A percentile compares a stretch with the other conserved stretches of the same genome.
Conservation (phyloP, 2,888 invertebrate species). For the Polietes domitor region DNA sequence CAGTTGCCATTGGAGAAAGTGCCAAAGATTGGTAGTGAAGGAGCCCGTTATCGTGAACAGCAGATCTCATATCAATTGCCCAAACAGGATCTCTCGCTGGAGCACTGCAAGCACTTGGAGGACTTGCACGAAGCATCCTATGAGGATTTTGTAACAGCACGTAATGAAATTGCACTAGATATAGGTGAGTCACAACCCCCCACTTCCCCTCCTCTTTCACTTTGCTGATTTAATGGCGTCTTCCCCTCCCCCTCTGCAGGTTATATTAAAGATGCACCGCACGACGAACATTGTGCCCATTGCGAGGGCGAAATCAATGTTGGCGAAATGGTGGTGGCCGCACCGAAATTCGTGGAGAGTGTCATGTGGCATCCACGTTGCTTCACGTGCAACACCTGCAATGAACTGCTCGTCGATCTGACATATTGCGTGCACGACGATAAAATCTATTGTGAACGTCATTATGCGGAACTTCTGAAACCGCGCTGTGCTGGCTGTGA, state of each 20-base stretch:
- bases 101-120: constrained; percentile 93
- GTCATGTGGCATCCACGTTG: constrained; percentile 95
- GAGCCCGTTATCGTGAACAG: constrained; percentile 90
- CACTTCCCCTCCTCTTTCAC: neutral
- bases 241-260: constrained; percentile 79
- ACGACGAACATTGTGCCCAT: constrained; percentile 87
- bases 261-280: constrained; percentile 84
- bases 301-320: constrained; percentile 90
- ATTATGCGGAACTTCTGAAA: constrained; percentile 97
- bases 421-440: constrained; percentile 96
- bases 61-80: constrained; percentile 95
- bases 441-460: constrained; percentile 94
- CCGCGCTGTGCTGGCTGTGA: constrained; percentile 98
- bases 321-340: constrained; percentile 92
- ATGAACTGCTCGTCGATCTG: constrained; percentile 96
- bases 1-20: constrained; percentile 91
- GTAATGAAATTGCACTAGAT: constrained; percentile 97
- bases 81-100: constrained; percentile 94
- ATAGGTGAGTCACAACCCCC: constrained; percentile 84
- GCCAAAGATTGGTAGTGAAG: constrained; percentile 88
- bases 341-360: constrained; percentile 90
- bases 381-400: constrained; percentile 93
- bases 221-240: neutral
- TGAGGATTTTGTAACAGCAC: constrained; percentile 95
- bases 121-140: constrained; percentile 89